Percentiles rank a stretch among this genome's conserved stretches.
Conservation (phyloP, 2,888 invertebrate genomes). For the Dyspetes luteomarginatus region DNA sequence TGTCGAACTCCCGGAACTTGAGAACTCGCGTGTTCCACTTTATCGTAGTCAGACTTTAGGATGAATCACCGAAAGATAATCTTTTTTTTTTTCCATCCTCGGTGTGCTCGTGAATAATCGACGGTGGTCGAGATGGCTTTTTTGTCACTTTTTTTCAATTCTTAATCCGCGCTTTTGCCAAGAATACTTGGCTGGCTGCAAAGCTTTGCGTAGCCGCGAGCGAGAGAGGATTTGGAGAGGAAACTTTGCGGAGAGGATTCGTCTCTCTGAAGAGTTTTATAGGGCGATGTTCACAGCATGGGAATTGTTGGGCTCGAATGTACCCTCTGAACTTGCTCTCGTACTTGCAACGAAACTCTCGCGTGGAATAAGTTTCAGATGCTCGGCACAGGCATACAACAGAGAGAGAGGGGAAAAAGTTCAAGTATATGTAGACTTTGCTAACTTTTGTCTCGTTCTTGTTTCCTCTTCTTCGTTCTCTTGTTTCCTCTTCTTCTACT, state of each 20-base stretch:
- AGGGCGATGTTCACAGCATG: conserved; percentile 16
- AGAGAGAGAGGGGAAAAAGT: conserved; percentile 7
- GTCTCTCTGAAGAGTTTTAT: conserved; percentile 23
- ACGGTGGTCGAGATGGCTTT: conserved; percentile 4
- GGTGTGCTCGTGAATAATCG: conserved; percentile 30
- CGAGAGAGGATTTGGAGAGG: not conserved
- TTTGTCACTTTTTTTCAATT: conserved; percentile 28
- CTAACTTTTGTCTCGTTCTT: conserved; percentile 30
- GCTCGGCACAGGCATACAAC: not conserved
- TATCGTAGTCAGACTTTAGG: no score
- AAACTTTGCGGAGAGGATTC: conserved; percentile 23
- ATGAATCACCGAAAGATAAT: not conserved
- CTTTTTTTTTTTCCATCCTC: conserved; percentile 14
- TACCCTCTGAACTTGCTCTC: conserved; percentile 6
- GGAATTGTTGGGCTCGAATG: conserved; percentile 36
- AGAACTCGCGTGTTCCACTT: no score
- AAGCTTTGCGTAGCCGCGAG: conserved; percentile 38
- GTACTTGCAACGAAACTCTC: conserved; percentile 41
- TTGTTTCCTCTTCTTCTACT: conserved; percentile 26
- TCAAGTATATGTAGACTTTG: conserved; percentile 26
- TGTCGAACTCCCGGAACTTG: no score
- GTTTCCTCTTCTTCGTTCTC: conserved; percentile 39
- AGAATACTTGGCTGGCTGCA: conserved; percentile 31
- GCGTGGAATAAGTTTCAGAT: conserved; percentile 53
- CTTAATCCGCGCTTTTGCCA: conserved; percentile 30